Evolutionary conservation across 2,797 vertebrate species (phyloP).

Genomic region (Lagodon rhomboides): DNA sequence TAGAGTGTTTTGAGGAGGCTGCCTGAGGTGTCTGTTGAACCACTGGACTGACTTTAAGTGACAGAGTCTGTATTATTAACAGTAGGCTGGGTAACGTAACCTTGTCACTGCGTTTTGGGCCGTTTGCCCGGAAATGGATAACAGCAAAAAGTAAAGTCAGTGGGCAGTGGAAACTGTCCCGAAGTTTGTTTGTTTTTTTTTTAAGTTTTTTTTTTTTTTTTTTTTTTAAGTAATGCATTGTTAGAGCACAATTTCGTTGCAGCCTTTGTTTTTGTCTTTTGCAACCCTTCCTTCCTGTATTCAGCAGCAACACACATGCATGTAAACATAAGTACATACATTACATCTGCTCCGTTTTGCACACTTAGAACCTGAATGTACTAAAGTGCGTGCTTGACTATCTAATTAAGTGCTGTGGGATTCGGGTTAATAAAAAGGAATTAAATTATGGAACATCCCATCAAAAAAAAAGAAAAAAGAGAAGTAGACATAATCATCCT

Average conservation of each 20-base stretch:
- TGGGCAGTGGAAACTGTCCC: constrained; percentile 71
- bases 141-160: constrained; percentile 58
- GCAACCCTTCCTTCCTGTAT: constrained; percentile 71
- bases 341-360: constrained; percentile 81
- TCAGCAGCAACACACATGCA: constrained; percentile 83
- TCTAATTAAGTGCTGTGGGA: constrained; percentile 84
- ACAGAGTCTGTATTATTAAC: constrained; percentile 63
- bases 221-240: constrained; percentile 67
- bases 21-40: constrained; percentile 72
- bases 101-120: constrained; percentile 52
- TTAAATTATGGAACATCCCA: constrained; percentile 66
- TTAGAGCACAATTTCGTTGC: constrained; percentile 72
- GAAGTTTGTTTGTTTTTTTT: constrained; percentile 57
- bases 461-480: constrained; percentile 19
- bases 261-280: constrained; percentile 72
- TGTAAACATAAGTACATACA: constrained; percentile 86
- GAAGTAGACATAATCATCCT: constrained; percentile 63
- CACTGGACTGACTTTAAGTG: constrained; percentile 67
- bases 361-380: constrained; percentile 84
- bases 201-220: constrained; percentile 19
- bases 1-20: constrained; percentile 62
- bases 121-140: constrained; percentile 42
- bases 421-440: constrained; percentile 68
- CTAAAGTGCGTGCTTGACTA: constrained; percentile 84
- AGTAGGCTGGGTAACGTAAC: constrained; percentile 67